Base-by-base conservation (phyloP, 2,113 vertebrate genomes). In the Lophotis ruficrista region DNA sequence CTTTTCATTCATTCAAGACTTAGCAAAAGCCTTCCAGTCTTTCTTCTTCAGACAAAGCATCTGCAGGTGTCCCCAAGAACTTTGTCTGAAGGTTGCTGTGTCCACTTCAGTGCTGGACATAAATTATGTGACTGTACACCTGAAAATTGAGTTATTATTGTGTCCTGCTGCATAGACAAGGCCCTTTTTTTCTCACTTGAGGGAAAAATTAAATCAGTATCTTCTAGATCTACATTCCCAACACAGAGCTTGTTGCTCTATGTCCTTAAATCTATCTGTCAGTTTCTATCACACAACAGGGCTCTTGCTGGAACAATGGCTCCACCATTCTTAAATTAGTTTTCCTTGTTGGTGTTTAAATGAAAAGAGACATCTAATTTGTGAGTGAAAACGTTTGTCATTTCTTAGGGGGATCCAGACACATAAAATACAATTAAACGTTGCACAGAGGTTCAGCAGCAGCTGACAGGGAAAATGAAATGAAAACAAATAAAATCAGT, bases 281-380 rank as follows among this genome's bases (percentile, higher is more conserved):
- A 96, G 78, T 31, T 96, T 77, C 90, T 80, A 93, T 90, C 48
- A 6, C 79, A 86, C 54, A 82, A 93, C 89, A 89, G 43, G 78
- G 71, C 30, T 66, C 57, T 92, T 85, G 73, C 91, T 89, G 73
- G 71, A 93, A 77, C 76, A 91, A 60, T 0, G 2, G 83, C 72
- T 93, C 79, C 61, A 68, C 91, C 70, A 30, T 89, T 86, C 54
- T 60, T 92, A 94, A 94, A 96, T 97, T 96, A 94, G 91, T 91
- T 96, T 95, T 95, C 83, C 90, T 97, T 90, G 93, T 43, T 94
- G 89, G 90, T 84, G 90, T 66, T 96, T 93, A 96, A 97, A 97
- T 97, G 94, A 95, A 97, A 97, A 97, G 95, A 96, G 97, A 97
- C 97, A 96, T 96, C 94, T 93, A 91, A 97, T 97, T 97, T 97